Percentiles rank a stretch among this genome's conserved stretches.
Conservation (phyloP, 2,888 invertebrate genomes). For the Argyra leucocephala region DNA sequence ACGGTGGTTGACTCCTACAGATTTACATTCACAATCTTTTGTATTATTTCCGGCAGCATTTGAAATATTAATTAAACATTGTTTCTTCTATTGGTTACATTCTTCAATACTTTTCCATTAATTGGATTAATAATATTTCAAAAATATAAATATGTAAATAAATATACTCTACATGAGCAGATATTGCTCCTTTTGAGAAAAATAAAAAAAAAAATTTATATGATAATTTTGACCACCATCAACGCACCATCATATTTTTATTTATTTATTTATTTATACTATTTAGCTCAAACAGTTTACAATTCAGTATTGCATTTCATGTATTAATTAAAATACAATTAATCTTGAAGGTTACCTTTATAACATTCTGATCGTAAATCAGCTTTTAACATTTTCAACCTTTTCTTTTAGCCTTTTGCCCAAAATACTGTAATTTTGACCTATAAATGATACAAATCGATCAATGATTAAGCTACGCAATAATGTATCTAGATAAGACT, state of each 20-base stretch:
- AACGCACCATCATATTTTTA: too few relatives aligned
- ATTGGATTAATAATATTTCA: too few relatives aligned
- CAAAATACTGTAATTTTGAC: slow-evolving; percentile 67
- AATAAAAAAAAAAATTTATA: too few relatives aligned
- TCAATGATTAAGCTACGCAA: slow-evolving; percentile 75
- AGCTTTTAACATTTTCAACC: slow-evolving; percentile 54
- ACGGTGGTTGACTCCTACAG: too few relatives aligned
- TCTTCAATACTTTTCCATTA: too few relatives aligned
- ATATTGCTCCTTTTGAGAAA: slow-evolving; percentile 72
- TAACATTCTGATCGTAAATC: slow-evolving; percentile 82
- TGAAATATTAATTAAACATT: too few relatives aligned
- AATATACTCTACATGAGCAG: slow-evolving; percentile 72
- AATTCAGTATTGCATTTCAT: slow-evolving; percentile 89
- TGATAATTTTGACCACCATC: too few relatives aligned
- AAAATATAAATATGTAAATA: too few relatives aligned
- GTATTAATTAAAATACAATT: slow-evolving; percentile 63
- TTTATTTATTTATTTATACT: slow-evolving; percentile 58
- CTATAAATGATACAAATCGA: slow-evolving; percentile 71
- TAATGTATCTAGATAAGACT: slow-evolving; percentile 79
- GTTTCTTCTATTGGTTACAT: too few relatives aligned
- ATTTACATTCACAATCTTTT: too few relatives aligned
- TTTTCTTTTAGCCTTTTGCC: slow-evolving; percentile 66
- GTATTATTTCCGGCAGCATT: too few relatives aligned
- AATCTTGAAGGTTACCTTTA: slow-evolving; percentile 62
- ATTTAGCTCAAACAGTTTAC: slow-evolving; percentile 74